These are phyloP conservation scores for Aphelenchoides bicaudatus DNA, from an alignment of 2,888 invertebrate species.

Conservation along the genomic window DNA sequence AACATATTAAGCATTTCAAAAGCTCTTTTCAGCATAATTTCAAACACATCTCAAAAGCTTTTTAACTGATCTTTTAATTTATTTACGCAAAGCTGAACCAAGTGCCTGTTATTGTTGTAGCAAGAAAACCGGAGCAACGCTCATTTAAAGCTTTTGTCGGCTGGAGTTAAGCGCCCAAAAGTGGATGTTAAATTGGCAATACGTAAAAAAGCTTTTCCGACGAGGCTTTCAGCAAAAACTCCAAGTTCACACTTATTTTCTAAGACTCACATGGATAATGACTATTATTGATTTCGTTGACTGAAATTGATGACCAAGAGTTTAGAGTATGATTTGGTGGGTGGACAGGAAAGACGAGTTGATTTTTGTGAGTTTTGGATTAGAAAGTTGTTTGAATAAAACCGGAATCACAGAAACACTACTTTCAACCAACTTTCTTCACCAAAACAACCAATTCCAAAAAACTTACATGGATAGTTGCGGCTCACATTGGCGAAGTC, in stretches of 20 bases:
- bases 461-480: slow-evolving; percentile 36
- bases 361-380: not conserved
- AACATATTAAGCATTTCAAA: too few relatives aligned
- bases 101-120: too few relatives aligned
- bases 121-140: too few relatives aligned
- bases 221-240: not conserved
- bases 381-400: slow-evolving; percentile 13
- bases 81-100: too few relatives aligned
- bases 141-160: not conserved
- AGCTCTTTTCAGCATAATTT: too few relatives aligned
- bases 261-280: slow-evolving; percentile 10
- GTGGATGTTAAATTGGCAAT: not conserved
- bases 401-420: slow-evolving; percentile 8
- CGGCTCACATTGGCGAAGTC: slow-evolving; percentile 30
- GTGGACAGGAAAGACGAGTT: not conserved
- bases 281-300: not conserved
- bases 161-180: not conserved
- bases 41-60: too few relatives aligned
- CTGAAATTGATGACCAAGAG: slow-evolving; percentile 8
- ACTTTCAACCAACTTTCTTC: not conserved
- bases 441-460: not conserved
- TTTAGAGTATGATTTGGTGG: not conserved
- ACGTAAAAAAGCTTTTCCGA: not conserved
- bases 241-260: not conserved
- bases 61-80: too few relatives aligned